Base-by-base conservation (phyloP, 2,113 vertebrate species). In the Neogobius melanostomus region DNA sequence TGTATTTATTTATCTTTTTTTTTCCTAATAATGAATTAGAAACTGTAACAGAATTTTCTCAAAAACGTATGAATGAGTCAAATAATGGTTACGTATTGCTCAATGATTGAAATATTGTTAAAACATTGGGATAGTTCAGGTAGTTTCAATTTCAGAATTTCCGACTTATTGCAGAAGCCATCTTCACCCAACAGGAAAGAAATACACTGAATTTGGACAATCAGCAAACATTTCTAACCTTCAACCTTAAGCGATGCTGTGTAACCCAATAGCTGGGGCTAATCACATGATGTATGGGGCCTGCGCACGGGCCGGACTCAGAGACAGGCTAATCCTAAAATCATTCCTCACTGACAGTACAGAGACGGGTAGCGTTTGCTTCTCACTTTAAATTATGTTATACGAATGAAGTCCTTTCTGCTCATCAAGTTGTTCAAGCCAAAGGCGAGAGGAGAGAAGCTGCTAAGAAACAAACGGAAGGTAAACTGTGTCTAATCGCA, bases 211-310 rank as follows among this genome's bases (percentile, higher is more conserved):
- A 64, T 64, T 75, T 11, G 9, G 14, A 42, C 21, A 15, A 59
- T 36, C 53, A 65, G 16, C 42, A 59, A 69, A 69, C 59, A 46
- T 44, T 43, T 11, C 12, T 65, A 45, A 70, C 43, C 56, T 71
- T 71, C n/a, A 49, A 43, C 57, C 62, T 48, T 42, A 52, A 54
- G 56, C 47, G 46, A 72, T 17, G 14, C 21, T 8, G 36, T 59
- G 60, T 50, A 68, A 72, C 59, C 6, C 21, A 42, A 68, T 42
- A 36, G 45, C n/a, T 46, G 9, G 7, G 54, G 50, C 59, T 72
- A 46, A 59, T 42, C 7, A 48, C 62, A 47, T 50, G 74, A 76
- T 71, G 57, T 17, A 66, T 70, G 53, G 51, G 47, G 54, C 11
- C 42, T 52, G 67, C 42, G 45, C n/a, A 60, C 3, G 15, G 46